Base-by-base conservation (phyloP, 2,888 invertebrate genomes). In the Brenthis daphne region DNA sequence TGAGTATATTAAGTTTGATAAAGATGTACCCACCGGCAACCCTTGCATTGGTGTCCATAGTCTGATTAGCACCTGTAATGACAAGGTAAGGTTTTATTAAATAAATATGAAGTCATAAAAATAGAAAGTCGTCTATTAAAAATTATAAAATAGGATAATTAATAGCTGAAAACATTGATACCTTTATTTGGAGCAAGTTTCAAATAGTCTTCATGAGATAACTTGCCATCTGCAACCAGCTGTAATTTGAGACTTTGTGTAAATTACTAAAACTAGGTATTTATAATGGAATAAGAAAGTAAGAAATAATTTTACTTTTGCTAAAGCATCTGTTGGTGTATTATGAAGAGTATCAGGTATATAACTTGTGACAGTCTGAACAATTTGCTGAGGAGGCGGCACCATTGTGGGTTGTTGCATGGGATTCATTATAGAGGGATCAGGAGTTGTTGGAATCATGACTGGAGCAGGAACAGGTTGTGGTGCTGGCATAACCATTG, bases 221-320 rank as follows among this genome's bases (percentile, higher is more conserved):
- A 84, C 77, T 89, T 90, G 48, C 92, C 92, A 73, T 92, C 92
- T 72, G 90, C 90, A 63, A 91, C 86, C 84, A 92, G 86, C 92
- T 92, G 90, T 79, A 92, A 92, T 79, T 83, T 82, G 79, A 61
- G 80, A 72, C 61, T 60, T 53, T 56, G 67, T 71, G 68, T 66
- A 64, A 51, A 64, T 71, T 70, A 68, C 37, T 67, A 65, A 67
- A 57, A 70, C 65, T 43, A 67, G 60, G n/a, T 69, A 63, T 33
- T 33, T 6, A 54, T 13, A 12, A 64, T 60, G 43, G 57, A 11
- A 65, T 55, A 64, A 68, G 60, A 57, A 70, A 63, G 64, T 54
- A 65, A 70, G 14, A 57, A 53, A 67, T 66, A 76, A 82, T 82
- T 76, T 88, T 90, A 92, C 92, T 88, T 91, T 87, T 74, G 90